Conservation (phyloP, 1,140 invertebrate genomes). For the Caenorhabditis remanei region DNA sequence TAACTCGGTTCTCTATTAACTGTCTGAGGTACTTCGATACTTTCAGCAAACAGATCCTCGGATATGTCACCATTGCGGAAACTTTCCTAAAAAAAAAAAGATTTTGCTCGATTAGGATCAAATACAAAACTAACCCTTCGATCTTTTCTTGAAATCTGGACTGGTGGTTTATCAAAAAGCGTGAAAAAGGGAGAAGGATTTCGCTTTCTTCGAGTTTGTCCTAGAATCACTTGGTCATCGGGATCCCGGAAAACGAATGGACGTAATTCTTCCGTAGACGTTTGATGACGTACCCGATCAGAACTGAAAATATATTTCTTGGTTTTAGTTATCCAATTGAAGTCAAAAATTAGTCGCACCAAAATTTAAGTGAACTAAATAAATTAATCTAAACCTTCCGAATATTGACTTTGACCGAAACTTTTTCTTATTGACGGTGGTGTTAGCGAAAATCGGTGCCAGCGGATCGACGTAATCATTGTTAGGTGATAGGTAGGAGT, state of each 20-base stretch:
- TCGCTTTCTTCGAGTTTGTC: slow-evolving; percentile 11
- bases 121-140: not conserved
- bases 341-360: too few relatives aligned
- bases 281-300: slow-evolving; percentile 21
- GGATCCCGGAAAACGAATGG: slow-evolving; percentile 31
- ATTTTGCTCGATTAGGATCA: not conserved
- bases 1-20: slow-evolving; percentile 31
- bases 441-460: slow-evolving; percentile 43
- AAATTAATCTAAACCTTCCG: slow-evolving; percentile 48
- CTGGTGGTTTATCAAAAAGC: slow-evolving; percentile 14
- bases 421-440: slow-evolving; percentile 34
- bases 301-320: not conserved
- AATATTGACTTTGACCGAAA: slow-evolving; percentile 41
- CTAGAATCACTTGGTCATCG: slow-evolving; percentile 21
- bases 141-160: slow-evolving; percentile 14
- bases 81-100: slow-evolving; percentile 16
- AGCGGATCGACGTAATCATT: slow-evolving; percentile 35
- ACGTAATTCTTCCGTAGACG: slow-evolving; percentile 7
- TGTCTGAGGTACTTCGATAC: slow-evolving; percentile 11
- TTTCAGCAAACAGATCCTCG: slow-evolving; percentile 15
- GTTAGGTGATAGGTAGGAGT: slow-evolving; percentile 20
- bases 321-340: not conserved
- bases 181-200: slow-evolving; percentile 47
- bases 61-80: slow-evolving; percentile 19
- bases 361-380: not conserved